Conservation (phyloP, 2,888 invertebrate species). For the Seira sanloemensis region DNA sequence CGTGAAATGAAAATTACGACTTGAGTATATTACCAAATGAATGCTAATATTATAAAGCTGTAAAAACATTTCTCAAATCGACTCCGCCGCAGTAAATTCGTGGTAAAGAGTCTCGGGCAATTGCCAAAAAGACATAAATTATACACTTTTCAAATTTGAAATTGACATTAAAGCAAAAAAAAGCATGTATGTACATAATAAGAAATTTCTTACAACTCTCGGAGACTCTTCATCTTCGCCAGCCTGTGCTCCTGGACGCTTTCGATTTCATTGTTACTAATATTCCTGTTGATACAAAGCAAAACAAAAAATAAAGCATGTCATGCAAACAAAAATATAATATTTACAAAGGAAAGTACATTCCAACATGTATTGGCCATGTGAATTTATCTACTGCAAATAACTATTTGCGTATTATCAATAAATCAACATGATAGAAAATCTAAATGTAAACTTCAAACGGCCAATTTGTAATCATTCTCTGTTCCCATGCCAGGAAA, state of each 20-base stretch:
- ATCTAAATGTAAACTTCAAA: no score
- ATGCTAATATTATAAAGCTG: neutral
- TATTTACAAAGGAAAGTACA: neutral
- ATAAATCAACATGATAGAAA: no score
- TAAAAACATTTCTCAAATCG: no score
- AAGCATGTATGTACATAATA: neutral
- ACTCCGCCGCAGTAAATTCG: no score
- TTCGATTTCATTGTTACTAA: constrained; percentile 78
- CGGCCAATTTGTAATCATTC: no score
- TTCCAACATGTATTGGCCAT: no score
- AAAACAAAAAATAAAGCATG: constrained; percentile 63
- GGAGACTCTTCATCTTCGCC: constrained; percentile 78
- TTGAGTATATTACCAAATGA: neutral
- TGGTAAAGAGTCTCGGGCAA: neutral
- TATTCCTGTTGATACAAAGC: constrained; percentile 76
- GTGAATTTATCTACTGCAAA: no score
- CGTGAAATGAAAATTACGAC: constrained; percentile 25
- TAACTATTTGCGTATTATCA: no score
- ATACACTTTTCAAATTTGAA: neutral
- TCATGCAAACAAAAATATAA: neutral
- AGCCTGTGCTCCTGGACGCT: constrained; percentile 77
- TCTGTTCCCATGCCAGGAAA: no score
- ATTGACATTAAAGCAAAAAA: neutral
- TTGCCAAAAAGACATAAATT: neutral
- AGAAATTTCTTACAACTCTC: constrained; percentile 77